Conservation (phyloP, 2,113 vertebrate species). For the Gasterosteus nipponicus region DNA sequence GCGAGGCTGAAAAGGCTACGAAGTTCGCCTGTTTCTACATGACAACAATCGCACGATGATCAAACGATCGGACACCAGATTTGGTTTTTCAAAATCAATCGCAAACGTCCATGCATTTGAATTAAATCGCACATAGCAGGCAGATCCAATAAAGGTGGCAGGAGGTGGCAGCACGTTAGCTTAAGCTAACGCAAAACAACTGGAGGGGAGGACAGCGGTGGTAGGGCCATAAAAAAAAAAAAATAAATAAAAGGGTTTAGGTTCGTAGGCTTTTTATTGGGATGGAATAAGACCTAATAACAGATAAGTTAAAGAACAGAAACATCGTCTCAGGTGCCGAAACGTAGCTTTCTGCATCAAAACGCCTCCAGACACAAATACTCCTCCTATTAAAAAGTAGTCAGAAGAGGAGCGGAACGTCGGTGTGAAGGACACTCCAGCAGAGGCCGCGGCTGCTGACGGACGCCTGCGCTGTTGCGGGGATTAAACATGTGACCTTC, state of each 20-base stretch:
- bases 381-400: conserved; percentile 4
- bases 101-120: neutral
- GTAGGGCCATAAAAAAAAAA: neutral
- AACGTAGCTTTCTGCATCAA: neutral
- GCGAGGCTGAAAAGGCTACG: accelerated
- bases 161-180: neutral
- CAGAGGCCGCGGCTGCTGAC: conserved; percentile 24
- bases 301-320: neutral
- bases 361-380: neutral
- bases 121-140: neutral
- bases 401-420: conserved; percentile 48
- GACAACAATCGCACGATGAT: neutral
- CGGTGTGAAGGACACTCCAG: conserved; percentile 51
- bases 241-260: too few relatives aligned
- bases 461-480: conserved; percentile 23
- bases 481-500: conserved; percentile 60
- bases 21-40: neutral
- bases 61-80: neutral
- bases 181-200: neutral
- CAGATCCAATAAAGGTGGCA: neutral
- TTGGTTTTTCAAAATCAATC: neutral
- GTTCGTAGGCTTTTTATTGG: neutral
- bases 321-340: neutral
- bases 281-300: neutral
- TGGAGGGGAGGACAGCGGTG: neutral